These are phyloP conservation scores for Gambelia wislizenii DNA, from an alignment of 2,797 vertebrate species.

Conservation along the genomic window DNA sequence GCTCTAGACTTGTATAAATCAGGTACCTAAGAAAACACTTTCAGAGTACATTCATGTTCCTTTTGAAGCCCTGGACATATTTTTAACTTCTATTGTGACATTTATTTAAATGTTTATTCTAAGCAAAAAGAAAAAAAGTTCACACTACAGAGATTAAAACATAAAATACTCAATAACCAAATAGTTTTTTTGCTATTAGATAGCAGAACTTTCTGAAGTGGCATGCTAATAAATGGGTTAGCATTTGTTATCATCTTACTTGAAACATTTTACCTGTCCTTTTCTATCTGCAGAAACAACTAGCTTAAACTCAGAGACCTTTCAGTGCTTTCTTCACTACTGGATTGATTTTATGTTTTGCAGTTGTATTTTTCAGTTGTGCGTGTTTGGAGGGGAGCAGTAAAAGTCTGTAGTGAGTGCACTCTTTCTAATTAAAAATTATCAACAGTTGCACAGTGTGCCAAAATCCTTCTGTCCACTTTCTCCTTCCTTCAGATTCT, in stretches of 20 bases:
- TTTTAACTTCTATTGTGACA: slow-evolving; percentile 72
- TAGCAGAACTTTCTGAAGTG: slow-evolving; percentile 40
- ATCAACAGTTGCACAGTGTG: not conserved
- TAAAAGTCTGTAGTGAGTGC: not conserved
- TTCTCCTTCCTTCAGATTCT: not conserved
- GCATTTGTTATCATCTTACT: slow-evolving; percentile 18
- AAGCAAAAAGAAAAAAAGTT: slow-evolving; percentile 60
- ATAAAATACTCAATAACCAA: slow-evolving; percentile 41
- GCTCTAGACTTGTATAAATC: slow-evolving; percentile 79
- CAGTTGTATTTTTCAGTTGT: slow-evolving; percentile 17
- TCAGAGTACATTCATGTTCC: slow-evolving; percentile 75
- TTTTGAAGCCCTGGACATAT: slow-evolving; percentile 69
- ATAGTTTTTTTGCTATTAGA: slow-evolving; percentile 11
- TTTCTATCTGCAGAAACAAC: not conserved
- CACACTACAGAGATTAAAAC: slow-evolving; percentile 53
- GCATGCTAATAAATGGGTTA: slow-evolving; percentile 30
- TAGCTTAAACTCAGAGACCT: not conserved
- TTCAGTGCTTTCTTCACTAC: not conserved
- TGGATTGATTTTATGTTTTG: slow-evolving; percentile 3
- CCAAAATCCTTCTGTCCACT: not conserved
- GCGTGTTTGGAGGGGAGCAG: too few species aligned
- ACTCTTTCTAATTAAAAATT: not conserved
- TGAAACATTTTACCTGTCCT: slow-evolving; percentile 11
- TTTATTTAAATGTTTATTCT: slow-evolving; percentile 72
- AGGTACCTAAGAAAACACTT: slow-evolving; percentile 74